Evolutionary conservation across 2,888 invertebrate genomes (phyloP), one percentile per base, ranked within the genome.

Genomic region (Folsomia candida): DNA sequence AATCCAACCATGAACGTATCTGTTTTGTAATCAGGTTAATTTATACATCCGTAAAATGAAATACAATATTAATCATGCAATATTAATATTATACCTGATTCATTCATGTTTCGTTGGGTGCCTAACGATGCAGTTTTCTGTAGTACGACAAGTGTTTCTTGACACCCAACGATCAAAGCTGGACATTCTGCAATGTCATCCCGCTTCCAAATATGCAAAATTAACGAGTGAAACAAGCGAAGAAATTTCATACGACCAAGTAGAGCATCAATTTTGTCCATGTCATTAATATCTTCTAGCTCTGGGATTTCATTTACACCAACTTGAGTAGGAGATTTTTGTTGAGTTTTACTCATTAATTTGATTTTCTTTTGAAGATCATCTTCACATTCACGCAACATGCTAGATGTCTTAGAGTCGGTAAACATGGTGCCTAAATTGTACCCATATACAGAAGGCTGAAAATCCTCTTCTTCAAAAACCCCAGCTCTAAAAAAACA

Each of bases 381-480:
- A 81, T 97, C 97, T 82, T 97, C 97, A 27, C 93, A 91, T 83
- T 96, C 94, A 79, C 92, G 87, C 65, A 97, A 85, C 88, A 93
- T 89, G 0, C 91, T 89, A 64, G 91, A 87, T 68, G 91, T 91
- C 82, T 91, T 89, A 70, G 89, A 88, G 80, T 94, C 92, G 1
- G 90, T 90, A 66, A 94, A 88, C 82, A 94, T 93, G 47, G 90
- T 89, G 60, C 89, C 90, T 79, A 94, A 85, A 81, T 90, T 88
- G 83, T 95, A 94, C 58, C 94, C 94, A 82, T 96, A 97, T 60
- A 91, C 90, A 84, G 94, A 90, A 26, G 94, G 90, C 83, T 97
- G 95, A 82, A 97, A 97, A 82, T 98, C 97, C 85, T 98, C 98
- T 84, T 97, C 94, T 84, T 94, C 94, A 83, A 91, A 94, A 18